Evolutionary conservation across 2,113 vertebrate species (phyloP), one percentile per base, ranked within the genome.

Genomic region (Ceratotherium simum): DNA sequence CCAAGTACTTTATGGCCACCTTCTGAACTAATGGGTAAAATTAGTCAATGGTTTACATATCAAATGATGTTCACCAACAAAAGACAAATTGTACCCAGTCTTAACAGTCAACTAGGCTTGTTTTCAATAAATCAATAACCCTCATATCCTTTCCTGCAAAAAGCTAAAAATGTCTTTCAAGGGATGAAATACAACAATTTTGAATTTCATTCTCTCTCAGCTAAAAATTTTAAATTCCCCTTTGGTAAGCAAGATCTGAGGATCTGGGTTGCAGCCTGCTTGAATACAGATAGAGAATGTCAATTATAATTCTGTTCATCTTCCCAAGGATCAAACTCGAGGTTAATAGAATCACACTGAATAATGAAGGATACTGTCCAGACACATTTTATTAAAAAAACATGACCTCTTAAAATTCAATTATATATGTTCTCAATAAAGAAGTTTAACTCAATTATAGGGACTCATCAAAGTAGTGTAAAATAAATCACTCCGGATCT

Each of bases 301-400:
- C 85, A 54, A n/a, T 39, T 42, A 17, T 9, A 5, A 73, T 80
- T n/a, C 25, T 33, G 31, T 31, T 92, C 89, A 10, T 81, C 76
- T 81, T 25, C 76, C 82, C 3, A 75, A 33, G 21, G 72, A 51
- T 83, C 85, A 31, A 16, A 13, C n/a, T 36, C 0, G 1, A 81
- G n/a, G 89, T 92, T 97, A 95, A 96, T 33, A 72, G 92, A 42
- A 82, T 65, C 76, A 88, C 17, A 80, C 1, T 1, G 14, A 86
- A 6, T 54, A 96, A 96, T 94, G 27, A 94, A 95, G 48, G 85
- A 83, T 33, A 5, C 20, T 0, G 3, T 23, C 95, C 60, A 89
- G 90, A 75, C 84, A 54, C 42, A 1, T 36, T 56, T 82, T 92
- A 75, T 91, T 90, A 65, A 79, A 82, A 64, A 36, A 54, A 36